These are phyloP conservation scores for Mythimna ferrago DNA, from an alignment of 2,888 invertebrate genomes.

Conservation along the genomic window DNA sequence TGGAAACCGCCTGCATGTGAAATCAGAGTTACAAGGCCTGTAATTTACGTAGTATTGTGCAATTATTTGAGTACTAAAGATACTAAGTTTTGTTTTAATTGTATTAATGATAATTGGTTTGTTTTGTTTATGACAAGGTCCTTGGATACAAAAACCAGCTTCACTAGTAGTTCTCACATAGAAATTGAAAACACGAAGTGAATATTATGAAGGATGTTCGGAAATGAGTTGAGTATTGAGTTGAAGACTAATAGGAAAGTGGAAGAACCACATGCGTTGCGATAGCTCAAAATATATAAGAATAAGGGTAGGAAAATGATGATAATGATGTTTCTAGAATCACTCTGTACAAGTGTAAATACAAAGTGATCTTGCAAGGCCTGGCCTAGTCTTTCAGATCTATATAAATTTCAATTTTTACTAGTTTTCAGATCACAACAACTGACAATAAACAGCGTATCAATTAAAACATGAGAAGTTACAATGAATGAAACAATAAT, in stretches of 20 bases:
- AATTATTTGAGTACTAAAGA: conserved; percentile 51
- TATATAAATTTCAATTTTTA: not conserved
- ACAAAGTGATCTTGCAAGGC: too few relatives aligned
- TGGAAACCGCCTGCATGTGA: conserved; percentile 56
- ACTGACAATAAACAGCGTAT: not conserved
- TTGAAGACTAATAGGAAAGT: not conserved
- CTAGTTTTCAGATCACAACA: not conserved
- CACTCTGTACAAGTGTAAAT: too few relatives aligned
- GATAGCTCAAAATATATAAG: not conserved
- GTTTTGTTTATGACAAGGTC: conserved; percentile 3
- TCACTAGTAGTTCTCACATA: not conserved
- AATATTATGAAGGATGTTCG: not conserved
- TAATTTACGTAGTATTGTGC: conserved; percentile 42
- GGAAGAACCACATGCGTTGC: not conserved
- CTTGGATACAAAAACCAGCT: not conserved
- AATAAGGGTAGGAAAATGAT: not conserved
- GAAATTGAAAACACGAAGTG: not conserved
- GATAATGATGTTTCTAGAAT: not conserved
- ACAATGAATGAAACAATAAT: conserved; percentile 22
- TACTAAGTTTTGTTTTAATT: conserved; percentile 39
- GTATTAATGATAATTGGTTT: conserved; percentile 16
- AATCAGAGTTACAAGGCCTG: conserved; percentile 55
- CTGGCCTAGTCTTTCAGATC: not conserved
- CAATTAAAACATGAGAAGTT: conserved; percentile 9
- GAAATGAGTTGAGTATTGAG: not conserved